Conservation (phyloP, 2,888 invertebrate genomes). For the Muscina levida region DNA sequence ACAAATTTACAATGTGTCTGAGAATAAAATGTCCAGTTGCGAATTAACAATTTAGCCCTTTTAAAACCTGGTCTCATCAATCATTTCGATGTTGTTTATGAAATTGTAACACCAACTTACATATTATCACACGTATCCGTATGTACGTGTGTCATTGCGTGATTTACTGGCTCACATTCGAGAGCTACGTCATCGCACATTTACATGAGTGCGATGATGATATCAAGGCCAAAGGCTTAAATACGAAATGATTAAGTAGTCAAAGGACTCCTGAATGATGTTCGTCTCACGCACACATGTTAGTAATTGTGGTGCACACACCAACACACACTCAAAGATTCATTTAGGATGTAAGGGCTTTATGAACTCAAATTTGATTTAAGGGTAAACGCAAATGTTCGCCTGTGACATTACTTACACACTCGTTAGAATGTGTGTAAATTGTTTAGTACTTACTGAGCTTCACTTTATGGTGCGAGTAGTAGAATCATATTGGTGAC, state of each 20-base stretch:
- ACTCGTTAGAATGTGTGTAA: not conserved
- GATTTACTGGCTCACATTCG: too few species aligned
- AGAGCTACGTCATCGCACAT: conserved; percentile 8
- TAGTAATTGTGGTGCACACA: conserved; percentile 1
- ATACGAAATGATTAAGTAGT: conserved; percentile 60
- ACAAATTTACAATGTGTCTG: conserved; percentile 32
- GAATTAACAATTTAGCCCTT: conserved; percentile 41
- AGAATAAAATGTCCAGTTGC: conserved; percentile 37
- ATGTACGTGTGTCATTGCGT: conserved; percentile 51
- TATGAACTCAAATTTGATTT: conserved; percentile 76
- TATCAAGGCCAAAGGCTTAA: conserved; percentile 64
- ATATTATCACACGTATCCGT: conserved; percentile 2
- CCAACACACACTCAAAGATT: conserved; percentile 12
- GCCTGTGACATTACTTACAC: conserved; percentile 41
- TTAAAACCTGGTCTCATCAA: conserved; percentile 43
- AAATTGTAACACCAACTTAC: conserved; percentile 22
- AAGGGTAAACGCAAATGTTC: conserved; percentile 67
- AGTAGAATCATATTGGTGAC: not conserved
- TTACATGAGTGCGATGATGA: conserved; percentile 33
- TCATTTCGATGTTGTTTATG: conserved; percentile 36
- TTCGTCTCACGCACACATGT: conserved; percentile 46
- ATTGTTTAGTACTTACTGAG: not conserved
- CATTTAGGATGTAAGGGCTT: conserved; percentile 70
- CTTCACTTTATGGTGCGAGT: not conserved
- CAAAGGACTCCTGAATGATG: conserved; percentile 49